These are phyloP conservation scores for Nemotelus pantherinus DNA, from an alignment of 2,888 invertebrate genomes.

Conservation along the genomic window DNA sequence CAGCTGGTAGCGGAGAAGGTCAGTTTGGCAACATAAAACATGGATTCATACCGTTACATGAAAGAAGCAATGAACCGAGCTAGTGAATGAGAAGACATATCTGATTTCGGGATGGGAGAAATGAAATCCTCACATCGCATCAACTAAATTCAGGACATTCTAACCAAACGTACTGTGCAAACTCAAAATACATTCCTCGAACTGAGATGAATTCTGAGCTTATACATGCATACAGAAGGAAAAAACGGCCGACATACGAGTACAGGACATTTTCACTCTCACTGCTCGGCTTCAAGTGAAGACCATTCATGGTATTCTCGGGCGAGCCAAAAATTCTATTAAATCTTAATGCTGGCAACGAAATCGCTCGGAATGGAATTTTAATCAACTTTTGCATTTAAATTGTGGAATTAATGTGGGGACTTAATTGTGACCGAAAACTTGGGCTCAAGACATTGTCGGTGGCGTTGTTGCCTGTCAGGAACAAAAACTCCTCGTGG, in stretches of 20 bases:
- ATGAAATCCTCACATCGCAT: no score
- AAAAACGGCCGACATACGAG: conserved; percentile 6
- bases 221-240: not conserved
- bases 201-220: not conserved
- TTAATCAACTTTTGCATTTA: conserved; percentile 54
- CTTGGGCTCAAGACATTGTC: conserved; percentile 25
- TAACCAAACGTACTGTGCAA: not conserved
- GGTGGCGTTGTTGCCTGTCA: not conserved
- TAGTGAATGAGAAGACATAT: not conserved
- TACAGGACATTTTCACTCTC: conserved; percentile 22
- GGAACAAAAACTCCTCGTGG: conserved; percentile 27
- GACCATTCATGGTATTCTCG: conserved; percentile 13
- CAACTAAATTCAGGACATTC: not conserved
- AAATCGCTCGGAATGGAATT: conserved; percentile 53
- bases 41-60: not conserved
- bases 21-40: no score
- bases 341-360: conserved; percentile 53
- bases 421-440: conserved; percentile 50
- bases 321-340: conserved; percentile 52
- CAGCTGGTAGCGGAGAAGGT: no score
- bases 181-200: not conserved
- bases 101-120: not conserved
- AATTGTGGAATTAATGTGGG: conserved; percentile 52
- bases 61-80: not conserved
- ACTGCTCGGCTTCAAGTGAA: not conserved